Percentiles rank a stretch among this genome's conserved stretches.
Conservation (phyloP, 2,113 vertebrate species). For the Engystomops pustulosus region DNA sequence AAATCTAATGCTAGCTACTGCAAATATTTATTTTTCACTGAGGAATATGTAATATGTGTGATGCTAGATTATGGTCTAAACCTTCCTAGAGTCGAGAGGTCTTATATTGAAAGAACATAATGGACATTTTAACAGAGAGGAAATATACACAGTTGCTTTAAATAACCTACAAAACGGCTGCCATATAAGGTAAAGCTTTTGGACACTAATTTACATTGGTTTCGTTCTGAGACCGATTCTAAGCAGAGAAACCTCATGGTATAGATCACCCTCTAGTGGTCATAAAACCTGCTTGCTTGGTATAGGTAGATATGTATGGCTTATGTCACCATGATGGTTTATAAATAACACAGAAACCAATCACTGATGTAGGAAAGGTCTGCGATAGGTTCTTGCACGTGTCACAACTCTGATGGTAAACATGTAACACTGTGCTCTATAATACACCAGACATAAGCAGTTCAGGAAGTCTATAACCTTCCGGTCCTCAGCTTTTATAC, state of each 20-base stretch:
- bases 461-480: background rate
- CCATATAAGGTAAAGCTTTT: slow-evolving; percentile 13
- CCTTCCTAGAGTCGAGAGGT: background rate
- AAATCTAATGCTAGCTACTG: no score
- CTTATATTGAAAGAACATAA: background rate
- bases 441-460: background rate
- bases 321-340: background rate
- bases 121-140: background rate
- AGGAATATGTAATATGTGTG: background rate
- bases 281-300: background rate
- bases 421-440: background rate
- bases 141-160: background rate
- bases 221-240: background rate
- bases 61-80: background rate
- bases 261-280: slow-evolving; percentile 23
- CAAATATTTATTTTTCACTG: background rate
- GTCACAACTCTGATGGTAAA: background rate
- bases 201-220: background rate
- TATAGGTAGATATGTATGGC: background rate
- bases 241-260: background rate
- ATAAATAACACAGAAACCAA: no score
- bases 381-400: no score
- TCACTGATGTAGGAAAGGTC: no score
- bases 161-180: background rate
- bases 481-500: no score